phyloP scores from a whole-genome alignment of 2,113 vertebrate species.

The Planiliza haematocheilus region DNA sequence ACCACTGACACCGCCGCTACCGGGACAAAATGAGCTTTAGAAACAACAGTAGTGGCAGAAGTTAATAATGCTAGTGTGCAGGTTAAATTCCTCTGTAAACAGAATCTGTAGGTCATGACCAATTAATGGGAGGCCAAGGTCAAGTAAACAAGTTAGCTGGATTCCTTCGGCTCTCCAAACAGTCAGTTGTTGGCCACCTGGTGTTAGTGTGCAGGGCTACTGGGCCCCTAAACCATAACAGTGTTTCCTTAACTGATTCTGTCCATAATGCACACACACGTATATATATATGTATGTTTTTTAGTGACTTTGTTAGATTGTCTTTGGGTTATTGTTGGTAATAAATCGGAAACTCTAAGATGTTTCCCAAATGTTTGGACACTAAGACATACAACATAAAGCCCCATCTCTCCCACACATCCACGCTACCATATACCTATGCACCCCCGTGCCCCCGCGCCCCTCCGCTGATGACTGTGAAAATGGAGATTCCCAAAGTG shows the following conservation, averaged over 20 bases:
- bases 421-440: background rate
- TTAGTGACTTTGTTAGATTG: background rate
- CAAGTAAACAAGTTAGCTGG: conserved; percentile 59
- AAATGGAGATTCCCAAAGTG: conserved; percentile 53
- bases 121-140: conserved; percentile 44
- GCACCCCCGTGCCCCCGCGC: background rate
- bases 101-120: conserved; percentile 30
- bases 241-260: conserved; percentile 18
- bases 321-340: background rate
- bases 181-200: conserved; percentile 40
- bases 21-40: conserved; percentile 6
- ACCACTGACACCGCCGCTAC: background rate
- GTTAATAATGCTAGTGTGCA: conserved; percentile 28
- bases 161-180: conserved; percentile 41
- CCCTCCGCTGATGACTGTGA: no score
- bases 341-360: background rate
- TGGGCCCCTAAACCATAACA: conserved; percentile 22
- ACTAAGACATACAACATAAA: background rate
- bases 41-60: conserved; percentile 13
- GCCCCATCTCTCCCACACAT: background rate
- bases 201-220: conserved; percentile 23
- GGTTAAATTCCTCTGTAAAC: conserved; percentile 58
- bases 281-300: no score
- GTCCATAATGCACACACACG: background rate
- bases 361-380: conserved; percentile 23